phyloP scores from a whole-genome alignment of 53 echinoderm and acorn worm species.

The Stichopus horrens region DNA sequence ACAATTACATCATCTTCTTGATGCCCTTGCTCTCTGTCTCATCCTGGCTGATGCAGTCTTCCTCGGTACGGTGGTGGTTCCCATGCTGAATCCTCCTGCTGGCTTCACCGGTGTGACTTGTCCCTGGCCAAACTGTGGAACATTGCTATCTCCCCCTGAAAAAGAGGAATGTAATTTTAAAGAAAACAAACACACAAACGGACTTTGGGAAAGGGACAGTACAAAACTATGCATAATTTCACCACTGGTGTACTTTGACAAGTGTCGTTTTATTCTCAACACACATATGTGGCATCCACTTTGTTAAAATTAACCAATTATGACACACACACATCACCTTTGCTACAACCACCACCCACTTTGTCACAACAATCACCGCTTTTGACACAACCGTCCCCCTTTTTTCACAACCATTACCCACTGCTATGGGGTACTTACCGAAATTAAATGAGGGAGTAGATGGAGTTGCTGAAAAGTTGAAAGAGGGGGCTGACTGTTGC shows the following conservation, averaged over 20 bases:
- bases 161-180: background rate
- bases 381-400: too few relatives aligned
- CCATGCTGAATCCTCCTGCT: slow-evolving; percentile 27
- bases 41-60: slow-evolving; percentile 31
- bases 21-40: slow-evolving; percentile 5
- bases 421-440: background rate
- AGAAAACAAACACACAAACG: too few relatives aligned
- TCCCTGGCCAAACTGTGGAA: slow-evolving; percentile 35
- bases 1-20: background rate
- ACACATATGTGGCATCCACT: too few relatives aligned
- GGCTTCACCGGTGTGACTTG: slow-evolving; percentile 6
- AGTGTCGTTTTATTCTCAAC: too few relatives aligned
- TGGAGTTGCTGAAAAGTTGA: slow-evolving; percentile 24
- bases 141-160: background rate
- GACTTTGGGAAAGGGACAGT: too few relatives aligned
- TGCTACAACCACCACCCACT: too few relatives aligned
- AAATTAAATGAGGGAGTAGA: background rate
- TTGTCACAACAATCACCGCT: too few relatives aligned
- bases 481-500: slow-evolving; percentile 1
- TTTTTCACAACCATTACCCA: too few relatives aligned
- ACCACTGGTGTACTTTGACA: too few relatives aligned
- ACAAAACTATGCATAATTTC: too few relatives aligned
- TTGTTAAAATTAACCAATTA: too few relatives aligned
- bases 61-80: slow-evolving; percentile 1
- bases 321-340: too few relatives aligned